Conservation (phyloP, 2,113 vertebrate species). For the Ammodytes dubius region DNA sequence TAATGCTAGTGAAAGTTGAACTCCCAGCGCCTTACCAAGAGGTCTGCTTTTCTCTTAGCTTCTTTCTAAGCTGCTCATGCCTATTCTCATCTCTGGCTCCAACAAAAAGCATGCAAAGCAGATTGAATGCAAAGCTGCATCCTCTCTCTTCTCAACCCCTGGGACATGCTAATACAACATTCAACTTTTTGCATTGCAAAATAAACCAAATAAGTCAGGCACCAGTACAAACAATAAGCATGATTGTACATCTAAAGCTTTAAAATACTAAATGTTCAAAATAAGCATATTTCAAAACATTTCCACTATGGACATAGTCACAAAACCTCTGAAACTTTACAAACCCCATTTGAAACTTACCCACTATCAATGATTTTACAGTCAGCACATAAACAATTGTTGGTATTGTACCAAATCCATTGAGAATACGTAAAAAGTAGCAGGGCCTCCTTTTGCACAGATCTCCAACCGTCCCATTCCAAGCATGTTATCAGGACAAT, state of each 20-base stretch:
- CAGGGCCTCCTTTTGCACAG: slow-evolving; percentile 63
- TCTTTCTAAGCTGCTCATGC: slow-evolving; percentile 75
- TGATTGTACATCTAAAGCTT: slow-evolving; percentile 1
- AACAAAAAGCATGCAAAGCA: slow-evolving; percentile 71
- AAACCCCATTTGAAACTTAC: slow-evolving; percentile 80
- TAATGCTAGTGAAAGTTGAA: slow-evolving; percentile 66
- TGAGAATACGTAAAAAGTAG: slow-evolving; percentile 48
- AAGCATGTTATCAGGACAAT: slow-evolving; percentile 82
- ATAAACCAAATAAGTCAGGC: slow-evolving; percentile 45
- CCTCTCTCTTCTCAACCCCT: slow-evolving; percentile 25
- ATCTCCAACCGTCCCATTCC: slow-evolving; percentile 80
- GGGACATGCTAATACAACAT: slow-evolving; percentile 13
- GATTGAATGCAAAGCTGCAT: slow-evolving; percentile 57
- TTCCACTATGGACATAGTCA: slow-evolving; percentile 43
- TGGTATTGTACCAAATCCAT: slow-evolving; percentile 45
- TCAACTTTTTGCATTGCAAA: slow-evolving; percentile 74
- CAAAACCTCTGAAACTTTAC: slow-evolving; percentile 17
- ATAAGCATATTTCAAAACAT: slow-evolving; percentile 36
- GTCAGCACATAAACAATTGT: neutral
- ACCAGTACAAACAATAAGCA: slow-evolving; percentile 20
- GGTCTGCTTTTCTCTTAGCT: slow-evolving; percentile 64
- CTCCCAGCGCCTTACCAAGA: slow-evolving; percentile 62
- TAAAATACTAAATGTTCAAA: neutral
- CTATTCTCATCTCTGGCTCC: slow-evolving; percentile 59
- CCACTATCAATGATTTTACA: slow-evolving; percentile 72